Percentiles rank a stretch among this genome's conserved stretches.
Evolutionary conservation across 1,140 invertebrate species (phyloP).

Genomic region (Cherax quadricarinatus): DNA sequence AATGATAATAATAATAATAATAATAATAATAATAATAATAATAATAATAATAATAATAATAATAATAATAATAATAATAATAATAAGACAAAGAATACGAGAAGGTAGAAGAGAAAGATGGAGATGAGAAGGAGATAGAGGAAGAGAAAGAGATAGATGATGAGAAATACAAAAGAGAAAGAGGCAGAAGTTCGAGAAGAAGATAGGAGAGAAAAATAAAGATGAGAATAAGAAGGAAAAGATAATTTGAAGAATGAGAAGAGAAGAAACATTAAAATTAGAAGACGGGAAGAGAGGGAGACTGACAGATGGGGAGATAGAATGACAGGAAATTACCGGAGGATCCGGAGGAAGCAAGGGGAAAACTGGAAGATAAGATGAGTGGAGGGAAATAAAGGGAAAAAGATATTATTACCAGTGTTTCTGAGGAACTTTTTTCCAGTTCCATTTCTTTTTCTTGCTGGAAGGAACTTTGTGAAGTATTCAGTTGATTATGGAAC

Average conservation of each 20-base stretch:
- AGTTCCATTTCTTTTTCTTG: no score
- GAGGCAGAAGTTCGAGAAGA: neutral
- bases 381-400: neutral
- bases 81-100: no score
- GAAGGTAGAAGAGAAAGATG: no score
- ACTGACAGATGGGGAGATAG: neutral
- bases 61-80: no score
- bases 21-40: no score
- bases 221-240: neutral
- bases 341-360: neutral
- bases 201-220: neutral
- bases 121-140: neutral
- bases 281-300: neutral
- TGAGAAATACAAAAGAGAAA: neutral
- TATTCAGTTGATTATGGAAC: no score
- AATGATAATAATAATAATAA: no score
- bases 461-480: no score
- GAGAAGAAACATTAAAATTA: neutral
- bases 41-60: no score
- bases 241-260: neutral
- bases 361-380: no score
- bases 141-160: neutral
- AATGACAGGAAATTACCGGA: neutral
- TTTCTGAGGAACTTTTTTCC: no score
- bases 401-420: neutral